Evolutionary conservation across 2,888 invertebrate genomes (phyloP).

Genomic region (Acronicta psi): DNA sequence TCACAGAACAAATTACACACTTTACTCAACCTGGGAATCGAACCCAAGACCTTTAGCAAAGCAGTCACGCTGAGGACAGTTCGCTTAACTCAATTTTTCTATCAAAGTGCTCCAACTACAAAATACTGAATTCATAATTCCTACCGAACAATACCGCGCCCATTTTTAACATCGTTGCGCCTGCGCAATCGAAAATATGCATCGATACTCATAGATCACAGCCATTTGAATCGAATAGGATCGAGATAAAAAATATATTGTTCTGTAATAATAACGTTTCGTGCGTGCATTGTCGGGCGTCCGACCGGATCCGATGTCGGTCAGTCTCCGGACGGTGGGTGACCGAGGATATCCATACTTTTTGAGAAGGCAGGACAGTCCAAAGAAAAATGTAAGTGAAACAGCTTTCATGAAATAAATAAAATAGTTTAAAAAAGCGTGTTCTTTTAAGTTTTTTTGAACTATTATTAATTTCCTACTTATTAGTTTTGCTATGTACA

Average conservation of each 20-base stretch:
- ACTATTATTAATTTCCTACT: too few species aligned
- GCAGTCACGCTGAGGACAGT: too few species aligned
- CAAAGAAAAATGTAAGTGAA: background rate
- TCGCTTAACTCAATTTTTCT: too few species aligned
- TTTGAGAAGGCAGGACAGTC: slow-evolving; percentile 7
- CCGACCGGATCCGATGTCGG: slow-evolving; percentile 55
- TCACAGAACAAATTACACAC: too few species aligned
- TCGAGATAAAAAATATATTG: slow-evolving; percentile 53
- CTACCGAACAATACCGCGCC: slow-evolving; percentile 20
- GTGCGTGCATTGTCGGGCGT: slow-evolving; percentile 52
- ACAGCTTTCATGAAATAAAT: too few species aligned
- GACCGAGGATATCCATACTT: slow-evolving; percentile 47
- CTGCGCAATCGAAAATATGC: slow-evolving; percentile 25
- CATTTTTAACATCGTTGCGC: slow-evolving; percentile 26
- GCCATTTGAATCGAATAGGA: slow-evolving; percentile 49
- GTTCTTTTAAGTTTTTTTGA: too few species aligned
- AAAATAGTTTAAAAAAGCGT: too few species aligned
- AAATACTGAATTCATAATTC: too few species aligned
- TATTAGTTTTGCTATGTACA: too few species aligned
- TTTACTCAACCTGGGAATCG: too few species aligned
- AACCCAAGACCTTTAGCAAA: too few species aligned
- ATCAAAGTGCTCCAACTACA: too few species aligned
- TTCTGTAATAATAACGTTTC: slow-evolving; percentile 53
- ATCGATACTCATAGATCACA: slow-evolving; percentile 52
- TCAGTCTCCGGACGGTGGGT: slow-evolving; percentile 52